Evolutionary conservation across 2,797 vertebrate genomes (phyloP).

Genomic region (Gymnothorax javanicus): DNA sequence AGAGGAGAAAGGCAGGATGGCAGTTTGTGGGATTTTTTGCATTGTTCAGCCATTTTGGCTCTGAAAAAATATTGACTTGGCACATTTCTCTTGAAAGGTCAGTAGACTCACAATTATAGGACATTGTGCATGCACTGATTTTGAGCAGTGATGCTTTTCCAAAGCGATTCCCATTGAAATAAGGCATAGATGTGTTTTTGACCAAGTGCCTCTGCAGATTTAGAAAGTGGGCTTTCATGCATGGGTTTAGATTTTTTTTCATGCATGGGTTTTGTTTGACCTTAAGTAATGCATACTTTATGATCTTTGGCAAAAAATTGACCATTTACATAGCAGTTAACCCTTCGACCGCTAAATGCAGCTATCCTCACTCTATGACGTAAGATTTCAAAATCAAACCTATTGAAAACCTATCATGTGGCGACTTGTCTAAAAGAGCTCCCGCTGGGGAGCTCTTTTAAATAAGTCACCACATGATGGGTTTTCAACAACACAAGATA

Average conservation of each 20-base stretch:
- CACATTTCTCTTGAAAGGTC: not conserved
- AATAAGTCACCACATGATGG: too few species aligned
- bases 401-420: too few species aligned
- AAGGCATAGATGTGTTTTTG: not conserved
- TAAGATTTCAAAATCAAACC: too few species aligned
- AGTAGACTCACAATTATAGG: not conserved
- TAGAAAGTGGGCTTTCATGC: not conserved
- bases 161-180: not conserved
- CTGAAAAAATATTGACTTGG: not conserved
- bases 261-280: not conserved
- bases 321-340: not conserved
- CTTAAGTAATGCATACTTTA: not conserved
- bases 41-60: not conserved
- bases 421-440: too few species aligned
- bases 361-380: too few species aligned
- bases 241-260: not conserved
- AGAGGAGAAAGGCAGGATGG: not conserved
- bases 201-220: not conserved
- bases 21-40: not conserved
- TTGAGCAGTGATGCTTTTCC: not conserved
- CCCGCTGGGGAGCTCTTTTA: too few species aligned
- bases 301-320: not conserved
- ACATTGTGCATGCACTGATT: not conserved
- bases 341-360: too few species aligned
- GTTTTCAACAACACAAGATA: too few species aligned